Conservation (phyloP, 1,140 invertebrate species). For the Drosophila orena region DNA sequence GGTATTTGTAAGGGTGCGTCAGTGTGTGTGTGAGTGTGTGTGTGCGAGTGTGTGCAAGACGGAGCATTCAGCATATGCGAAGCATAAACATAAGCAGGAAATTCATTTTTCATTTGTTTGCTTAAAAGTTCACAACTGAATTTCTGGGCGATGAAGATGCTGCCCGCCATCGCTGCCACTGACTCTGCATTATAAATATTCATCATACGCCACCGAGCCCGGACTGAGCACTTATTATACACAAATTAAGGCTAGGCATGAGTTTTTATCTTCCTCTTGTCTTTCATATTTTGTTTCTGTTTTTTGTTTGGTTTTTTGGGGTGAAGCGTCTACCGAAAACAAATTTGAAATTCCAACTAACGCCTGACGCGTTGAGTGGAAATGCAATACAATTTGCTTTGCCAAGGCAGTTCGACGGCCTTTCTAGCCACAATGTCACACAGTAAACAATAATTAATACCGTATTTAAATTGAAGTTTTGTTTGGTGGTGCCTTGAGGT, state of each 20-base stretch:
- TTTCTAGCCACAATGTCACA: constrained; percentile 38
- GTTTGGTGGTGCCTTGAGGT: neutral
- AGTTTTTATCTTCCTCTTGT: constrained; percentile 14
- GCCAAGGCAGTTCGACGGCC: constrained; percentile 65
- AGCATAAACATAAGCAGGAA: constrained; percentile 81
- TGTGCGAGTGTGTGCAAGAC: constrained; percentile 31
- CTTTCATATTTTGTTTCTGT: constrained; percentile 9
- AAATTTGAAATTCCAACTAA: constrained; percentile 80
- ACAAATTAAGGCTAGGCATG: constrained; percentile 73
- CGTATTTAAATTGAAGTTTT: neutral
- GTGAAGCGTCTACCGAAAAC: constrained; percentile 40
- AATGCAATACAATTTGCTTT: constrained; percentile 68
- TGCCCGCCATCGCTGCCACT: constrained; percentile 35
- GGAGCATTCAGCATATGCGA: constrained; percentile 76
- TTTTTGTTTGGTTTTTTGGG: constrained; percentile 7
- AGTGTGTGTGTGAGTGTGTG: constrained; percentile 12
- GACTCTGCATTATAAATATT: constrained; percentile 72
- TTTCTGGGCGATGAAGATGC: constrained; percentile 54
- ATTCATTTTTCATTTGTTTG: constrained; percentile 83
- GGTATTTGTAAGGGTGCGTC: constrained; percentile 28
- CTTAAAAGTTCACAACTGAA: constrained; percentile 58
- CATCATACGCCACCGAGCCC: constrained; percentile 68
- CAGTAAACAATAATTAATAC: constrained; percentile 6
- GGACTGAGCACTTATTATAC: constrained; percentile 75
- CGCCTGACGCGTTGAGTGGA: constrained; percentile 47